Conservation (phyloP, 2,888 invertebrate species). For the Sipha maydis region DNA sequence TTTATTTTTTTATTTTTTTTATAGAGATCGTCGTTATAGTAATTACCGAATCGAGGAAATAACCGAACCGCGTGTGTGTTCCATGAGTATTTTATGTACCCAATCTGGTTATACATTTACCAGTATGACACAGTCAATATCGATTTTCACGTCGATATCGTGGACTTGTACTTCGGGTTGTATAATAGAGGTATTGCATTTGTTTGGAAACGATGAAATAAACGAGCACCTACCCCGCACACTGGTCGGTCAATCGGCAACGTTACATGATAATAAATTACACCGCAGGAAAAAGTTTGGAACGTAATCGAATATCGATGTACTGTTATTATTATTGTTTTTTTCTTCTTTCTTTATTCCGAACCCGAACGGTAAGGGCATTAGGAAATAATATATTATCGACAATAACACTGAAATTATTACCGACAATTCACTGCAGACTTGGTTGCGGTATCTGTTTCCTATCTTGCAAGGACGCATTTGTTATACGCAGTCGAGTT, state of each 20-base stretch:
- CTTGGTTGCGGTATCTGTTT: not conserved
- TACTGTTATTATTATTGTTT: not conserved
- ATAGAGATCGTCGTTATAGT: too few relatives aligned
- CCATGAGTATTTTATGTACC: too few relatives aligned
- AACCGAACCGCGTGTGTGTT: too few relatives aligned
- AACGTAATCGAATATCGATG: not conserved
- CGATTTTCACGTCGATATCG: not conserved
- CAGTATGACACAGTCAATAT: not conserved
- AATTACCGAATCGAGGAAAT: too few relatives aligned
- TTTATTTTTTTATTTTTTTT: too few relatives aligned
- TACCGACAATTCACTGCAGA: not conserved
- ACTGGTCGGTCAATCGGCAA: not conserved
- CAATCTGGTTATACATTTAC: too few relatives aligned
- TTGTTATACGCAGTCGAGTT: not conserved
- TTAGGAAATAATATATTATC: not conserved
- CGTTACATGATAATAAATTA: not conserved
- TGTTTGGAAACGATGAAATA: not conserved
- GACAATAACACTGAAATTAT: not conserved
- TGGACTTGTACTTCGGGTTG: not conserved
- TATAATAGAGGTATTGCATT: not conserved
- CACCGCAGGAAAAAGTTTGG: not conserved
- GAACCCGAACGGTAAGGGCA: not conserved
- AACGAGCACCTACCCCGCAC: not conserved
- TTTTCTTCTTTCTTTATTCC: too few relatives aligned
- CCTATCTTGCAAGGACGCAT: not conserved